Base-by-base conservation (phyloP, 2,888 invertebrate species). In the Plemyria rubiginata region DNA sequence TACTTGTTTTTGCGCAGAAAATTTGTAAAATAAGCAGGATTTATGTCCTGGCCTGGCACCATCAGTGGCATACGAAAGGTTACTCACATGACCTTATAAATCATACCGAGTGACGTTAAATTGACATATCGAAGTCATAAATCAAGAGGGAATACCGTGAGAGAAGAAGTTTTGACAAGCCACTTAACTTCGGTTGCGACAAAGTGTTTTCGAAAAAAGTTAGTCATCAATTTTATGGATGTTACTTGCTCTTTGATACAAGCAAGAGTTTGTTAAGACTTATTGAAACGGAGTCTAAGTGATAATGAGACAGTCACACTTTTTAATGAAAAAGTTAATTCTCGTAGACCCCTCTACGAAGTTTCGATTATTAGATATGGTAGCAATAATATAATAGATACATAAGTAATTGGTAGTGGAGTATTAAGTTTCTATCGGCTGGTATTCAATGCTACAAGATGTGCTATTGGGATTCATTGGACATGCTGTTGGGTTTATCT, bases 121-220 rank as follows among this genome's bases (percentile, higher is more conserved):
- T 89, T 88, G 90, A 88, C 88, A 88, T 86, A 88, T 90, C 86
- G 83, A 86, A 81, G 86, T 83, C 90, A 88, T 90, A 90, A 89
- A 90, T 91, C 90, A 90, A 85, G 87, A 76, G 80, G 82, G 84
- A 83, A 84, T 85, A 79, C 80, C 85, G 80, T 84, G 81, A 75
- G 86, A 85, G 87, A 85, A 86, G 85, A 89, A 89, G 85, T 90
- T 89, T 87, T 90, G 91, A 90, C 90, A 88, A 81, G 84, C 81
- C 88, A 87, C 88, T 89, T 88, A 87, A 84, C 83, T 80, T 72
- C 69, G 77, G 73, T 71, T 68, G 79, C 59, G 80, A 83, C 80
- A 83, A 84, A 85, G 81, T 84, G 81, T 79, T 85, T 85, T 84
- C 75, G 74, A 79, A 71, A 75, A 81, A 81, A 79, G 77, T 77